A percentile compares a stretch with the other conserved stretches of the same genome.
These are phyloP conservation scores for Capromys pilorides DNA, from an alignment of 2,797 vertebrate genomes.

Conservation along the genomic window DNA sequence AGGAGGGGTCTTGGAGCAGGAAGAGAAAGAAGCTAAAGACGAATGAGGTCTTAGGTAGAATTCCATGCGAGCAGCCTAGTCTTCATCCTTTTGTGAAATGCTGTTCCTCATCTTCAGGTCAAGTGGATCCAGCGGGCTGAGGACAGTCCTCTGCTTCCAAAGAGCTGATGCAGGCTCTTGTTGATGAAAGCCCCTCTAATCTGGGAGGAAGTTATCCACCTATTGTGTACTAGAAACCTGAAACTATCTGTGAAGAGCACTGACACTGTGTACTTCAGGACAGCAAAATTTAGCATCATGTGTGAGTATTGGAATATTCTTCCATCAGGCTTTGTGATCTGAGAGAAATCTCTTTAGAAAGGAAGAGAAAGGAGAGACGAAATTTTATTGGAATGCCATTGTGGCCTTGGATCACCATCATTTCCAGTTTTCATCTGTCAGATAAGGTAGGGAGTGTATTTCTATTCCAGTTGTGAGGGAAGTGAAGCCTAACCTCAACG, in stretches of 20 bases:
- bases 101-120: neutral
- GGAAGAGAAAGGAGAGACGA: neutral
- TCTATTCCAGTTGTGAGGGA: neutral
- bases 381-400: neutral
- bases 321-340: neutral
- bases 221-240: neutral
- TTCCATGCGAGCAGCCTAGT: neutral
- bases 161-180: neutral
- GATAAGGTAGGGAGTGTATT: neutral
- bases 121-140: neutral
- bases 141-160: neutral
- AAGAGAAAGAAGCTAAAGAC: neutral
- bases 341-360: neutral
- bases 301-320: neutral
- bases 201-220: neutral
- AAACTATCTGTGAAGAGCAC: rapidly evolving
- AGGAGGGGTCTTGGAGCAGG: neutral
- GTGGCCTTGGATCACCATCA: neutral
- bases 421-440: neutral
- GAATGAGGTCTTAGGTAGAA: neutral
- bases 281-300: neutral
- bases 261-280: neutral
- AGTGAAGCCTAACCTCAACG: neutral
- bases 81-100: neutral
- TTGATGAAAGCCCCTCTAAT: neutral